phyloP scores from a whole-genome alignment of 2,797 vertebrate species.

The Cuniculus paca region DNA sequence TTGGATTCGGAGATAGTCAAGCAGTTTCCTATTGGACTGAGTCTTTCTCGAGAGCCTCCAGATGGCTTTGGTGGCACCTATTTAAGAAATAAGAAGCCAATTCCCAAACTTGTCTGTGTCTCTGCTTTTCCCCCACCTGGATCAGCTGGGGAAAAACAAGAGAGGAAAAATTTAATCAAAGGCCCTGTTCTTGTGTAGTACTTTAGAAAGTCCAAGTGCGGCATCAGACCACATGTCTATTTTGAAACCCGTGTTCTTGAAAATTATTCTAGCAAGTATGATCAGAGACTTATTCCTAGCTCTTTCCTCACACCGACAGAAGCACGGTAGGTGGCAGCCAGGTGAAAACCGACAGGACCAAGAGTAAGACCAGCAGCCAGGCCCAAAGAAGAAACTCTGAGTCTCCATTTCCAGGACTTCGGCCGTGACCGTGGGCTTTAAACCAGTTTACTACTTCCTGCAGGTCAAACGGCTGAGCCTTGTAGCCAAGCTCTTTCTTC shows the following conservation, averaged over 20 bases:
- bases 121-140: background rate
- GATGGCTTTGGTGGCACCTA: background rate
- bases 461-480: conserved; percentile 90
- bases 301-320: conserved; percentile 63
- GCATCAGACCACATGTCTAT: background rate
- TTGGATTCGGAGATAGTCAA: conserved; percentile 15
- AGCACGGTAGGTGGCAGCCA: conserved; percentile 89
- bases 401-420: conserved; percentile 73
- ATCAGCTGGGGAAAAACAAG: background rate
- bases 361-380: conserved; percentile 86
- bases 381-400: conserved; percentile 84
- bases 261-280: background rate
- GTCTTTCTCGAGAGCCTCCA: background rate
- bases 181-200: background rate
- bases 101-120: background rate
- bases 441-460: conserved; percentile 96
- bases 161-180: conserved; percentile 34
- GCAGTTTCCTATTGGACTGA: background rate
- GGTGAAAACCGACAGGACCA: conserved; percentile 86
- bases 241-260: background rate
- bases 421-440: conserved; percentile 91
- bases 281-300: background rate
- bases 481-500: conserved; percentile 92
- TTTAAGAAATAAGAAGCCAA: background rate
- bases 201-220: background rate